Evolutionary conservation across 2,113 vertebrate genomes (phyloP).

Genomic region (Tychaedon coryphoeus): DNA sequence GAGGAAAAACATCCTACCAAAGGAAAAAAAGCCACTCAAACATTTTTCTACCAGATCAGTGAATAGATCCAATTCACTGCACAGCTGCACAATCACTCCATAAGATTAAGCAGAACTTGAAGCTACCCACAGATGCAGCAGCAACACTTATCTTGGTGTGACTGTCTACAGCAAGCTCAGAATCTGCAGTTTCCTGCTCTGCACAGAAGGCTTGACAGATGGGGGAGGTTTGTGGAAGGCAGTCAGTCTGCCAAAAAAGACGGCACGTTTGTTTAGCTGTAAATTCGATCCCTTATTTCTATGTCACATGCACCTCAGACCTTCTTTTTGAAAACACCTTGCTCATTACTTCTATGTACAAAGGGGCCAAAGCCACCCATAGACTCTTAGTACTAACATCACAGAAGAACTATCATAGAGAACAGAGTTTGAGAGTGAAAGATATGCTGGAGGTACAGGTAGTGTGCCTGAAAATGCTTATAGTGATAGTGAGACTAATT

Average conservation of each 20-base stretch:
- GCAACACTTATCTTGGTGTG: background rate
- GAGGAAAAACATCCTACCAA: background rate
- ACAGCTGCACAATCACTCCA: background rate
- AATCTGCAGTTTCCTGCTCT: constrained; percentile 13
- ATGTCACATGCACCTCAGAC: background rate
- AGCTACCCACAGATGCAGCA: background rate
- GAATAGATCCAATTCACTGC: background rate
- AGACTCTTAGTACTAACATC: background rate
- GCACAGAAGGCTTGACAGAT: constrained; percentile 41
- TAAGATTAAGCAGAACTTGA: background rate
- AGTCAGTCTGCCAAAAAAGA: constrained; percentile 5
- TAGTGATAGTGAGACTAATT: background rate
- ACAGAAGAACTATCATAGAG: background rate
- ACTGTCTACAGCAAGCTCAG: background rate
- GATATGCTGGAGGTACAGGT: background rate
- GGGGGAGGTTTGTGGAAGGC: background rate
- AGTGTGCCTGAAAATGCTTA: background rate
- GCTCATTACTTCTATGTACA: background rate
- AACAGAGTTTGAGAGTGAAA: background rate
- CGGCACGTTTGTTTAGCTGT: background rate
- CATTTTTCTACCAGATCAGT: background rate
- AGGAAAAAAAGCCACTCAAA: background rate
- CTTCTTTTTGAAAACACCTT: background rate
- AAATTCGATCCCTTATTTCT: background rate
- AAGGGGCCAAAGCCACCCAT: background rate